Evolutionary conservation across 64 coral and sea anemone species (phyloP).

Genomic region (Stichodactyla mertensii): DNA sequence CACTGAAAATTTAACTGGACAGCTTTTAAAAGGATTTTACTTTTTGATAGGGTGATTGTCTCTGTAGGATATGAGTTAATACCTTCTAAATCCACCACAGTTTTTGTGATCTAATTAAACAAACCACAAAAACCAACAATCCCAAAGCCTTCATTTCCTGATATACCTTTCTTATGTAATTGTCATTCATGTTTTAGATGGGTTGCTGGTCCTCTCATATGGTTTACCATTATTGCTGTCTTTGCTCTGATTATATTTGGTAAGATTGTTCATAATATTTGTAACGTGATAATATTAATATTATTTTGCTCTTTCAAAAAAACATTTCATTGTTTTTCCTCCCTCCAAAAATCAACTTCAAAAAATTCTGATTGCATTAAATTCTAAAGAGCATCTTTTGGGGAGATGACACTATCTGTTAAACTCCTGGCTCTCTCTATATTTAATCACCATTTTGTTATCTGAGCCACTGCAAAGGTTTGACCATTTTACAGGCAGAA

Average conservation of each 20-base stretch:
- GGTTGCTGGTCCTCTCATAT: slow-evolving; percentile 72
- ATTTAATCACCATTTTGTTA: not conserved
- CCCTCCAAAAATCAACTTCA: not conserved
- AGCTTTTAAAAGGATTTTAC: too few species aligned
- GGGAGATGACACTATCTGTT: not conserved
- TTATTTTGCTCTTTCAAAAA: not conserved
- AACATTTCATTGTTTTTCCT: not conserved
- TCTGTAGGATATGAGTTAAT: too few species aligned
- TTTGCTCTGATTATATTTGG: slow-evolving; percentile 79
- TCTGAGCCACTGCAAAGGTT: not conserved
- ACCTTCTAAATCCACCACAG: too few species aligned
- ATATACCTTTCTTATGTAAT: not conserved
- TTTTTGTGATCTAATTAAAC: too few species aligned
- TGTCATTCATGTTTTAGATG: slow-evolving; percentile 39
- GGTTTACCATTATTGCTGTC: slow-evolving; percentile 69
- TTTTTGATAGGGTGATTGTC: too few species aligned
- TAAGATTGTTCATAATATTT: slow-evolving; percentile 5
- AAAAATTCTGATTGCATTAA: too few species aligned
- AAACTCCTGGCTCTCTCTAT: not conserved
- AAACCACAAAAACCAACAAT: too few species aligned
- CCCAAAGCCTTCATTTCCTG: too few species aligned
- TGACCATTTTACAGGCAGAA: too few species aligned
- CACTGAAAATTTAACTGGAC: too few species aligned
- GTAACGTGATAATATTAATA: not conserved
- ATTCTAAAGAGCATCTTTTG: not conserved